phyloP scores from a whole-genome alignment of 2,113 vertebrate species.

The Scopus umbretta region DNA sequence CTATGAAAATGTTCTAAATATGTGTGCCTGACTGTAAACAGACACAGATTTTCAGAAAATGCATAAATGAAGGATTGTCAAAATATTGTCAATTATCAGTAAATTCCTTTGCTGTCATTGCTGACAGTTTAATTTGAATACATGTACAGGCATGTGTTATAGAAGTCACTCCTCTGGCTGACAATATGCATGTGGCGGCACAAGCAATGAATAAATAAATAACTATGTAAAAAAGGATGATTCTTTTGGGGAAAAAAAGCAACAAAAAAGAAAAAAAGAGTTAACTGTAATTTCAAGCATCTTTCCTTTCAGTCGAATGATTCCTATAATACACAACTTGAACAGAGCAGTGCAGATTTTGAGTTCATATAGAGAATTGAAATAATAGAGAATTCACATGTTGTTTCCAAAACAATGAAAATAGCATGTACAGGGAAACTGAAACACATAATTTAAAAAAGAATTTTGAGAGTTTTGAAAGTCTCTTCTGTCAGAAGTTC shows the following conservation, averaged over 20 bases:
- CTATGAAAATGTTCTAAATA: background rate
- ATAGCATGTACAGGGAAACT: background rate
- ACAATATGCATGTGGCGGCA: fast-evolving
- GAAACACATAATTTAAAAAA: background rate
- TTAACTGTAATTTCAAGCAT: background rate
- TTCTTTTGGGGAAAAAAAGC: fast-evolving
- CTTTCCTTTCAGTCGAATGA: background rate
- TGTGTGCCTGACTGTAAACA: background rate
- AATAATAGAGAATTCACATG: background rate
- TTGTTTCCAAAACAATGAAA: background rate
- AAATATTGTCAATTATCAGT: background rate
- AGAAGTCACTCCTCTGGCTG: background rate
- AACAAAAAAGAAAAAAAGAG: background rate
- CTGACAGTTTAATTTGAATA: background rate
- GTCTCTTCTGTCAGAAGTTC: background rate
- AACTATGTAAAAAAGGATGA: background rate
- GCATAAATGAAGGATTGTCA: background rate
- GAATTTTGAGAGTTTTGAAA: background rate
- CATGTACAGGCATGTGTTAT: background rate
- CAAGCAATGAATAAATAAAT: background rate
- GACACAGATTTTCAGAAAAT: background rate
- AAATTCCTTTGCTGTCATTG: background rate
- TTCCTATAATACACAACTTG: background rate
- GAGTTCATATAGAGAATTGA: background rate
- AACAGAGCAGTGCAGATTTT: background rate